These are phyloP conservation scores for Lepus americanus DNA, from an alignment of 2,113 vertebrate species.

Conservation along the genomic window DNA sequence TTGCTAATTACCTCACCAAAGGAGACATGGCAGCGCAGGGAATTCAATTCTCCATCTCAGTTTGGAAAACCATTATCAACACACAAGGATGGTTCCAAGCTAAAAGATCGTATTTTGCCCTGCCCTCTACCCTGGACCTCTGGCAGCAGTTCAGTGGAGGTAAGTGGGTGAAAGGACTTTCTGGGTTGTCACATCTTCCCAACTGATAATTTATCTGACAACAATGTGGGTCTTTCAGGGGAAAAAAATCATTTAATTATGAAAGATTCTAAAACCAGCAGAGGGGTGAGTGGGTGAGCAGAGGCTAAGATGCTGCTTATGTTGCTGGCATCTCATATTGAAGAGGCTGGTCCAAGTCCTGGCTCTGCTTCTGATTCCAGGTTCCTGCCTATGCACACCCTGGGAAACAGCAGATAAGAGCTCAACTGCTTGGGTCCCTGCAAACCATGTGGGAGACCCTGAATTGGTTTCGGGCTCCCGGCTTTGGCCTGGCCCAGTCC, in stretches of 20 bases:
- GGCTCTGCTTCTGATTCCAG: no score
- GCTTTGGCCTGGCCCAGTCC: no score
- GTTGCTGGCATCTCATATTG: no score
- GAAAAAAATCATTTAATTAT: neutral
- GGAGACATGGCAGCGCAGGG: neutral
- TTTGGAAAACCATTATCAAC: neutral
- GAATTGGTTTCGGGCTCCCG: no score
- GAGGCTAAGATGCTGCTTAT: no score
- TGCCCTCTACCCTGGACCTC: neutral
- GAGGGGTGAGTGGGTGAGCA: no score
- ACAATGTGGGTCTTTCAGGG: neutral
- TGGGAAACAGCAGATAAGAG: no score
- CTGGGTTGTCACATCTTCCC: neutral
- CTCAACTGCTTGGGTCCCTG: no score
- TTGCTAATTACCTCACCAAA: neutral
- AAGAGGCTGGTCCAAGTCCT: no score
- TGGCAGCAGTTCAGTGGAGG: neutral
- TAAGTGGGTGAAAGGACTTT: neutral
- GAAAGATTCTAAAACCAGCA: neutral
- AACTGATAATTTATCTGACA: neutral
- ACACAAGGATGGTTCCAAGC: neutral
- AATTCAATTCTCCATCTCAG: conserved; percentile 25
- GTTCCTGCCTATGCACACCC: no score
- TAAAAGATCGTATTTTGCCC: neutral
- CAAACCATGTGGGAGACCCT: no score